Evolutionary conservation across 2,888 invertebrate species (phyloP), one percentile per base, ranked within the genome.

Genomic region (Drosophila incognita): DNA sequence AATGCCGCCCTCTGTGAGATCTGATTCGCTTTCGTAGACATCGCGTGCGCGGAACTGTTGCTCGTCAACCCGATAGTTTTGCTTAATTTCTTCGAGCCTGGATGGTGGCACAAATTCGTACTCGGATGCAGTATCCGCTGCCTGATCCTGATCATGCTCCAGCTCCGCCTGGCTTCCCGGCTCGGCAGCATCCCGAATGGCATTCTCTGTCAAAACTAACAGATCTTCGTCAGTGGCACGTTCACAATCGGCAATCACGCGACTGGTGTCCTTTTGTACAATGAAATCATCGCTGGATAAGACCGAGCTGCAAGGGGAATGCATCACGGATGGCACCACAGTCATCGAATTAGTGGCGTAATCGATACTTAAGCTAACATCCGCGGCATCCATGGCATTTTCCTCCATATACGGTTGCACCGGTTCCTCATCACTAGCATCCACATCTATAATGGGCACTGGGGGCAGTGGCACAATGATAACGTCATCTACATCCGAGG

Each of bases 1-100:
- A 3, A 93, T 82, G 61, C 92, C 88, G 61, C 92, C 92, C 51
- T 93, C 93, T 3, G 91, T 91, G 62, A 93, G 91, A 81, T 93
- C 93, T 3, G 93, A 93, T 82, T 95, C 95, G 81, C 95, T 95
- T 51, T 95, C 95, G 85, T 95, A 95, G 8, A 95, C 93, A 92
- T 95, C 95, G 8, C 94, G 87, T 35, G 93, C 92, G 38, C 94
- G 92, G 90, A 94, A 85, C 88, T 93, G 77, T 89, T 91, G 69
- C 90, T 94, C 83, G 81, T 91, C 90, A 83, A 94, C 87, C 81
- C 93, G 89, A 78, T 92, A 93, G 52, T 89, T 82, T 11, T 76
- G 74, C 40, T 79, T 87, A 42, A 73, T 79, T 33, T 81, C 66
- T 18, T 77, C 77, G 1, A 87, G 67, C 1, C 83, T 63, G 7